Evolutionary conservation across 1,140 invertebrate genomes (phyloP), one percentile per base, ranked within the genome.

Genomic region (Lepidurus apus): DNA sequence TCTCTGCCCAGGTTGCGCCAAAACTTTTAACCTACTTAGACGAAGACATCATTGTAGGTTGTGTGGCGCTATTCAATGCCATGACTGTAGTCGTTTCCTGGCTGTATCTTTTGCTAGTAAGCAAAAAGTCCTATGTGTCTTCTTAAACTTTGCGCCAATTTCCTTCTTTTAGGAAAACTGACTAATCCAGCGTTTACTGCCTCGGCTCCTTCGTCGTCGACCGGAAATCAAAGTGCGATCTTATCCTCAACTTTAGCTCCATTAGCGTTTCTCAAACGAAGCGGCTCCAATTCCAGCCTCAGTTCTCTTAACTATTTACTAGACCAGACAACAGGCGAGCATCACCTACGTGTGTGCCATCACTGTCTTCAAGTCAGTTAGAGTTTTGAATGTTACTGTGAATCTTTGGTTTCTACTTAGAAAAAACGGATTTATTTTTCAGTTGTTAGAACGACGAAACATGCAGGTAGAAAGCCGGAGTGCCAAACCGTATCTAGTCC

Each of bases 51-150:
- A 99, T 85, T 99, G 97, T 84, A 87, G 97, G 81, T 87, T 99
- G 7, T 99, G 97, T 88, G 97, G 98, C 0, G 93, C 93, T 76
- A 92, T 99, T 78, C 93, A 98, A 88, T 99, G 97, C 85, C 89
- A 96, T 84, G 91, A 92, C 81, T 99, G 97, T 85, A 98, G 96
- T 17, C 86, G 91, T 80, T 98, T 97, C 86, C 86, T 99, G 79
- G 89, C 93, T 47, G 87, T 95, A 82, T 87, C 90, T 76, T 90
- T 91, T 86, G 96, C 95, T 78, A 91, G 95, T 96, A 88, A 89
- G 91, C 89, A 82, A 77, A 81, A 65, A 2, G 34, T 81, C 84
- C 74, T 80, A 88, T 86, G 84, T 80, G 86, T 86, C 79, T 81
- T 88, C 43, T 85, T 85, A n/a, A 86, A 85, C 82, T 74, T 77